phyloP scores from a whole-genome alignment of 2,113 vertebrate species.

The Xyrauchen texanus region DNA sequence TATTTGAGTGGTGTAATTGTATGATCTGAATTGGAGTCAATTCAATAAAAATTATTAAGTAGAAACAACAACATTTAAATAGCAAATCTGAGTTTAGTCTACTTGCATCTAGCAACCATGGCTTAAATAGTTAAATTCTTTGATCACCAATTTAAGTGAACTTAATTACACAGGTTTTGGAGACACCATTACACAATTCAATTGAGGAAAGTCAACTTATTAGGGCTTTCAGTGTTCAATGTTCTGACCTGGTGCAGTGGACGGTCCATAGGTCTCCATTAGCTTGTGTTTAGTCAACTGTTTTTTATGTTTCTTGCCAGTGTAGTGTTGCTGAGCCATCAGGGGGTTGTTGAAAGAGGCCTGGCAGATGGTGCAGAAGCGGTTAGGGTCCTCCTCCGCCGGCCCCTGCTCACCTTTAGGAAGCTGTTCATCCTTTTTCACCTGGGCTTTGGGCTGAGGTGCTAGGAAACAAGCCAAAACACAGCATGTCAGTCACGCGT shows the following conservation, averaged over 20 bases:
- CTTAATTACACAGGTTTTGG: too few relatives aligned
- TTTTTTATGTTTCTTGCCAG: conserved; percentile 94
- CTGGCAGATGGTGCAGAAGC: conserved; percentile 93
- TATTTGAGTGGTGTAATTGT: too few relatives aligned
- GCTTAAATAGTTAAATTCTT: too few relatives aligned
- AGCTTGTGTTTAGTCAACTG: conserved; percentile 92
- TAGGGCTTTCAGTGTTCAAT: neutral
- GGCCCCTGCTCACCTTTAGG: conserved; percentile 27
- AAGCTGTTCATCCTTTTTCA: conserved; percentile 37
- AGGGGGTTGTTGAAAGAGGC: conserved; percentile 95
- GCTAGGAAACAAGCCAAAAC: neutral
- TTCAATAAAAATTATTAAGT: too few relatives aligned
- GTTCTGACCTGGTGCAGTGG: conserved; percentile 69
- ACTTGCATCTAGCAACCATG: too few relatives aligned
- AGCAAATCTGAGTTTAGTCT: too few relatives aligned
- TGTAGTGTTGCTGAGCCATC: conserved; percentile 96
- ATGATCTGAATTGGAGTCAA: too few relatives aligned
- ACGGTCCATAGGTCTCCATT: conserved; percentile 90
- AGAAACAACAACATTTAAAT: too few relatives aligned
- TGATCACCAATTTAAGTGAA: too few relatives aligned
- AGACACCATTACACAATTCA: too few relatives aligned
- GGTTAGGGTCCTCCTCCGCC: conserved; percentile 78
- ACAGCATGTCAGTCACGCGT: neutral
- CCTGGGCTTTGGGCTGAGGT: conserved; percentile 49
- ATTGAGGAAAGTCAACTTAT: neutral